A percentile compares a stretch with the other conserved stretches of the same genome.
Conservation (phyloP, 2,888 invertebrate species). For the Beris chalybata region DNA sequence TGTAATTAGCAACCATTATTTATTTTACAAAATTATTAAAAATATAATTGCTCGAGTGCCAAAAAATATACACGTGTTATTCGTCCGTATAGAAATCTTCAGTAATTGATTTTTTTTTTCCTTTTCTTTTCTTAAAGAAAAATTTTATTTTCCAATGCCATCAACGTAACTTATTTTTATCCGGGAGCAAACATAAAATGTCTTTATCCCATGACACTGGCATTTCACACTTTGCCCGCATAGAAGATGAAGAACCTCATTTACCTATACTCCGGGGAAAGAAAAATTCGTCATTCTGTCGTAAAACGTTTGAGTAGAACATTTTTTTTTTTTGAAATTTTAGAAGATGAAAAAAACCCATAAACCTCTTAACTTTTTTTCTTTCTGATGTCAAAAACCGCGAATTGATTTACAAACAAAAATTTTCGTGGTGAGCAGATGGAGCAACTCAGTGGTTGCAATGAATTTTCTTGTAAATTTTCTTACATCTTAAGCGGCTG, state of each 20-base stretch:
- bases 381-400: conserved; percentile 2
- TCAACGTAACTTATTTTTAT: conserved; percentile 20
- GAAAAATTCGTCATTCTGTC: neutral
- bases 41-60: too few species aligned
- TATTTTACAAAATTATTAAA: too few species aligned
- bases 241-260: conserved; percentile 7
- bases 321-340: neutral
- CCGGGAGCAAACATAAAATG: conserved; percentile 15
- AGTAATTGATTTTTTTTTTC: conserved; percentile 3
- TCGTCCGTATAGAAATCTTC: too few species aligned
- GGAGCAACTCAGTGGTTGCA: conserved; percentile 4
- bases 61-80: too few species aligned
- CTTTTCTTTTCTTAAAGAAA: neutral
- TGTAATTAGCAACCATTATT: too few species aligned
- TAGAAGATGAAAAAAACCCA: neutral
- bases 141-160: conserved; percentile 14
- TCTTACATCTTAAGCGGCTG: neutral
- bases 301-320: neutral
- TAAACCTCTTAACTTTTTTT: neutral
- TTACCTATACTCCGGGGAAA: neutral
- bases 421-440: conserved; percentile 11
- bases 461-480: neutral
- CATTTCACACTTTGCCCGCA: conserved; percentile 10
- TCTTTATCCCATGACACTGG: conserved; percentile 24
- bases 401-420: neutral